A percentile compares a stretch with the other conserved stretches of the same genome.
These are phyloP conservation scores for Phaethon lepturus DNA, from an alignment of 2,113 vertebrate genomes.

Conservation along the genomic window DNA sequence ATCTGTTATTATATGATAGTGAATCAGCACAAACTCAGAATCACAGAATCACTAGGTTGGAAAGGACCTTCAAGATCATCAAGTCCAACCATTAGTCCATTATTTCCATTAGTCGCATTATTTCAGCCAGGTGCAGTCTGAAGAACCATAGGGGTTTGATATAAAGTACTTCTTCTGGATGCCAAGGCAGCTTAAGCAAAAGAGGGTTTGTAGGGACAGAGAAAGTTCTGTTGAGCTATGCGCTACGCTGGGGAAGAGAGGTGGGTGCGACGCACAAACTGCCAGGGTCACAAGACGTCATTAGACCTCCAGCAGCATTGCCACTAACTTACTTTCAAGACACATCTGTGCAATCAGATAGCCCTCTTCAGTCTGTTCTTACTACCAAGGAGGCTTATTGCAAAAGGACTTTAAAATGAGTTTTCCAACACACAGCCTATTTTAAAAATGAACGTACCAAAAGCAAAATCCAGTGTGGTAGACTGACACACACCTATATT, in stretches of 20 bases:
- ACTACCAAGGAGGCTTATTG: neutral
- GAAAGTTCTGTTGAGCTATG: neutral
- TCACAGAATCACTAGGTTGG: too few species aligned
- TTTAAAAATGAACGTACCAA: neutral
- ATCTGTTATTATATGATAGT: neutral
- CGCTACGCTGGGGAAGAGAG: neutral
- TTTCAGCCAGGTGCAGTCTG: neutral
- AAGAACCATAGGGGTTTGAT: constrained; percentile 2
- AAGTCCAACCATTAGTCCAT: too few species aligned
- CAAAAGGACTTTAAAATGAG: neutral
- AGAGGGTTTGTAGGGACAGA: neutral
- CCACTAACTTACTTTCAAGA: neutral
- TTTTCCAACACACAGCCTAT: neutral
- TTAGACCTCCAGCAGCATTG: neutral
- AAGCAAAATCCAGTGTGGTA: neutral
- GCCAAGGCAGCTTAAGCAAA: neutral
- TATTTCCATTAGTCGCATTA: too few species aligned
- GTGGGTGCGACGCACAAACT: neutral
- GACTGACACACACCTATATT: neutral
- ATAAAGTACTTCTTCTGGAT: neutral
- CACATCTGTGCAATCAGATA: neutral
- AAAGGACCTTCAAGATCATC: too few species aligned
- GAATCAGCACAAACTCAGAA: neutral
- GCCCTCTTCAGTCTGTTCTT: neutral
- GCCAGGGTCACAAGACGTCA: neutral